Conservation (phyloP, 2,113 vertebrate species). For the Bufo gargarizans region DNA sequence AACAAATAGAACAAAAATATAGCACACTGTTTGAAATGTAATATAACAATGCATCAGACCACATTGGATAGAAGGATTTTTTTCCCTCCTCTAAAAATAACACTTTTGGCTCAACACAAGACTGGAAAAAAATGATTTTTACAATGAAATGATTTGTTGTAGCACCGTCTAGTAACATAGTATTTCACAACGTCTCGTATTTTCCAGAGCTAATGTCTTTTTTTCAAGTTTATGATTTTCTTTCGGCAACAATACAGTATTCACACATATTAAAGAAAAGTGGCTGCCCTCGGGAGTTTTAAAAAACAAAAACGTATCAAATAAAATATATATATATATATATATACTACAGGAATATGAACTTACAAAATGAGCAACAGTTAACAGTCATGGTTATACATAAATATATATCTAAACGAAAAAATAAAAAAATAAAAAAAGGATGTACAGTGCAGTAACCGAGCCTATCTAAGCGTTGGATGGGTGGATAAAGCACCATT, state of each 20-base stretch:
- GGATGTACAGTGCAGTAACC: constrained; percentile 74
- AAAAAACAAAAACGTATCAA: constrained; percentile 62
- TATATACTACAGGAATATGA: constrained; percentile 72
- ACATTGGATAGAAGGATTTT: constrained; percentile 61
- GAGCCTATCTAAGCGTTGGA: constrained; percentile 62
- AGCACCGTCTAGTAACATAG: constrained; percentile 62
- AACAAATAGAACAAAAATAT: constrained; percentile 61
- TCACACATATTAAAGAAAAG: constrained; percentile 71
- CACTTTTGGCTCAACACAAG: constrained; percentile 61
- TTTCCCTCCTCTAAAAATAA: constrained; percentile 47
- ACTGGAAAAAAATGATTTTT: constrained; percentile 30
- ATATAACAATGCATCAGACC: constrained; percentile 55
- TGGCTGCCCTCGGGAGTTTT: constrained; percentile 64
- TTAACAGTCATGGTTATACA: constrained; percentile 71
- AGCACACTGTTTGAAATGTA: constrained; percentile 47
- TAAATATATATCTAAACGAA: constrained; percentile 67
- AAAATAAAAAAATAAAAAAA: constrained; percentile 63
- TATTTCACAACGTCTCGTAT: constrained; percentile 25
- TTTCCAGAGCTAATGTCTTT: constrained; percentile 62
- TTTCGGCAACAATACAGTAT: constrained; percentile 77
- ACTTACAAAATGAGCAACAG: constrained; percentile 68
- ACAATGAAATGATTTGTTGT: constrained; percentile 51
- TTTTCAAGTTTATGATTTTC: constrained; percentile 78
- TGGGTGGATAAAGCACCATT: constrained; percentile 58
- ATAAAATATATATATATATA: constrained; percentile 62